These are phyloP conservation scores for Leptestheria dahalacensis DNA, from an alignment of 1,140 invertebrate species.

Conservation along the genomic window DNA sequence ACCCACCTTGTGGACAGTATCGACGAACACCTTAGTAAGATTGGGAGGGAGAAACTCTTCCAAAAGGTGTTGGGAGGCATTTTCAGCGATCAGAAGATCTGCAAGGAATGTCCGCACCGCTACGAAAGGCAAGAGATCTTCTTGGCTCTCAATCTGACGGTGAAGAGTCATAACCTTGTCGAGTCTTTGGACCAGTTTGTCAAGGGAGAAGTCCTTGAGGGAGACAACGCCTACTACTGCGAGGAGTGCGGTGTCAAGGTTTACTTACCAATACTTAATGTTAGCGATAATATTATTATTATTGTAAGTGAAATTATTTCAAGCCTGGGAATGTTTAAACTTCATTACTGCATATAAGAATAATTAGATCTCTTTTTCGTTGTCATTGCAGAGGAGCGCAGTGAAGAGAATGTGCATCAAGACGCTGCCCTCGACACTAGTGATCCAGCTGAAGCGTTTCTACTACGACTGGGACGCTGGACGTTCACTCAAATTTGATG, in stretches of 20 bases:
- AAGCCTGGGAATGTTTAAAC: too few species aligned
- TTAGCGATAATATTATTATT: background rate
- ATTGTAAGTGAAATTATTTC: too few species aligned
- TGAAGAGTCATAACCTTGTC: conserved; percentile 37
- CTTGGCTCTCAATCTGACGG: conserved; percentile 40
- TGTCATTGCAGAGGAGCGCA: conserved; percentile 29
- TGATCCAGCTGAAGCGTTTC: conserved; percentile 44
- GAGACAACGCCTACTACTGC: conserved; percentile 45
- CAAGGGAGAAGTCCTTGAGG: conserved; percentile 42
- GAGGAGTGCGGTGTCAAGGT: conserved; percentile 44
- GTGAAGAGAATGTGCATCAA: conserved; percentile 42
- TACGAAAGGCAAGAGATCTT: conserved; percentile 42
- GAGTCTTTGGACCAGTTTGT: conserved; percentile 45
- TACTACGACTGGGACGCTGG: conserved; percentile 46
- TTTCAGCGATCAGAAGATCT: conserved; percentile 45
- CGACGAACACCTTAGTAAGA: conserved; percentile 35
- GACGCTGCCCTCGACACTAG: conserved; percentile 39
- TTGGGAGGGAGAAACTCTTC: conserved; percentile 25
- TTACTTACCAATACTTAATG: background rate
- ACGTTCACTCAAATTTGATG: conserved; percentile 43
- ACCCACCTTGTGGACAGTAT: conserved; percentile 38
- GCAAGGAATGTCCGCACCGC: conserved; percentile 43
- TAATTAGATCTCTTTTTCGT: too few species aligned
- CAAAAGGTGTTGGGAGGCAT: conserved; percentile 35
- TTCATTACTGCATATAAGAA: background rate